Base-by-base conservation (phyloP, 2,113 vertebrate species). In the Rousettus leschenaultii region DNA sequence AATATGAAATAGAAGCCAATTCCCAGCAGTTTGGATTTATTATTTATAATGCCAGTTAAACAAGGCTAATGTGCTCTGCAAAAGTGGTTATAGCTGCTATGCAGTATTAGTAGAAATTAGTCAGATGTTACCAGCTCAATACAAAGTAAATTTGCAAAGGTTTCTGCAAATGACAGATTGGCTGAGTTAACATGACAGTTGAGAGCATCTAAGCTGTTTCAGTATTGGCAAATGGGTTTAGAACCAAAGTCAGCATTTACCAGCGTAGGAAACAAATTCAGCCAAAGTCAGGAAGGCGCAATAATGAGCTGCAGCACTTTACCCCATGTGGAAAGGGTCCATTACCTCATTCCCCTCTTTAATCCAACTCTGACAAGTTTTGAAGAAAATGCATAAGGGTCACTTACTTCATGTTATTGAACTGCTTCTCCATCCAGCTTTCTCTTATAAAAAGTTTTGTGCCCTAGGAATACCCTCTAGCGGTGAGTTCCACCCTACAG, bases 31-130 rank as follows among this genome's bases (percentile, higher is more conserved):
- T 97, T 77, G 65, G 83, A 97, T 97, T 93, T 98, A 97, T 98
- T 97, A 98, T 98, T 97, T 97, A 98, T 97, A 94, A 96, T 96
- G 91, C 93, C 95, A 96, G 97, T 97, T 98, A 97, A 97, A 95
- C 88, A 96, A 95, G 94, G 95, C 95, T 97, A 97, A 98, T 96
- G 86, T 88, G 57, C 88, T 89, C 78, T 91, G 83, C 88, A 94
- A 91, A 97, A 97, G 93, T 96, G 93, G 95, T 97, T 97, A 93
- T 68, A 89, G 94, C 93, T 95, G 86, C 78, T 94, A 21, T 96
- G 91, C 88, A 87, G 85, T 96, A 97, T 97, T 97, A 97, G 96
- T 95, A 89, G 97, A 96, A 97, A 97, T 98, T 97, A 97, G 94
- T 97, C 95, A 96, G 96, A 97, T 96, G 91, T 94, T 97, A 98